Evolutionary conservation across 2,113 vertebrate species (phyloP).

Genomic region (Aptenodytes forsteri): DNA sequence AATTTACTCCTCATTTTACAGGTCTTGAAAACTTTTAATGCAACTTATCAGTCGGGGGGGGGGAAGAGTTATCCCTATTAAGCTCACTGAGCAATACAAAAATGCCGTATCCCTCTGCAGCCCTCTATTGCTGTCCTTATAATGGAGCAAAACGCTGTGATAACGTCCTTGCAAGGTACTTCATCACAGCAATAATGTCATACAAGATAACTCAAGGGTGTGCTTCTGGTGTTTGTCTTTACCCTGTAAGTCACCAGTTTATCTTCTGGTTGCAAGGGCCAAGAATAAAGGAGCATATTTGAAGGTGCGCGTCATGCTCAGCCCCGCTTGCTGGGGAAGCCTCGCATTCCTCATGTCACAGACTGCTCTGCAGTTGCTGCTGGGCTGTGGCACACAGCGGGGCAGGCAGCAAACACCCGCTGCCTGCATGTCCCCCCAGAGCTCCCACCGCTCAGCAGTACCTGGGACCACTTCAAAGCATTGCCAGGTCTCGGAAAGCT

Average conservation of each 20-base stretch:
- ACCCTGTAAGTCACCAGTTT: background rate
- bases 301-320: background rate
- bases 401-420: background rate
- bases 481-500: fast-evolving
- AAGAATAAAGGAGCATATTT: background rate
- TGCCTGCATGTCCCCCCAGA: fast-evolving
- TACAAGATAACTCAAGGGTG: background rate
- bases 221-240: background rate
- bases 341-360: background rate
- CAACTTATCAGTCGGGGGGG: background rate
- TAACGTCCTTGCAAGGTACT: background rate
- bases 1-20: background rate
- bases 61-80: background rate
- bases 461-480: background rate
- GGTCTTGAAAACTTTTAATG: background rate
- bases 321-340: background rate
- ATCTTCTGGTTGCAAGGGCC: background rate
- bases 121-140: background rate
- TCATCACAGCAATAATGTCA: background rate
- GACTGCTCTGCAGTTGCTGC: background rate
- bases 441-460: fast-evolving
- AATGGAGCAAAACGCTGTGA: background rate
- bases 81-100: background rate
- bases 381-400: background rate
- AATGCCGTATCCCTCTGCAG: background rate